phyloP scores from a whole-genome alignment of 2,888 invertebrate species.

The Palloptera scutellata region DNA sequence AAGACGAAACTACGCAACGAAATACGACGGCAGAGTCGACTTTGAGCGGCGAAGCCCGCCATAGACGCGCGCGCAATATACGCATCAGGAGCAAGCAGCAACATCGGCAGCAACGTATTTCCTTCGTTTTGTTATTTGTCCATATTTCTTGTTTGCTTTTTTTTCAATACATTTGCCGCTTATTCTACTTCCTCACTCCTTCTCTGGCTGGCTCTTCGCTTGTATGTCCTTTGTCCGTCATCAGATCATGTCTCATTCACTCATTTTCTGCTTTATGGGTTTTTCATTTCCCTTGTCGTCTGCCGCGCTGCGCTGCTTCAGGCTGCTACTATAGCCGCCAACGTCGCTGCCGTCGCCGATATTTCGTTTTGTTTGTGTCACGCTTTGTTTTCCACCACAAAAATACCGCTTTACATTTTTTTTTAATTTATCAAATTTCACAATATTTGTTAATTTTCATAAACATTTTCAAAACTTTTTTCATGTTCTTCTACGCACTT shows the following conservation, averaged over 20 bases:
- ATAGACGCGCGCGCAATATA: too few relatives aligned
- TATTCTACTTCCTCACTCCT: too few relatives aligned
- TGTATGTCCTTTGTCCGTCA: too few relatives aligned
- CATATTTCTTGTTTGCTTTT: too few relatives aligned
- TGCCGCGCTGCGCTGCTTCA: not conserved
- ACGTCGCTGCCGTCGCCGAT: not conserved
- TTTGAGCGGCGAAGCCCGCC: too few relatives aligned
- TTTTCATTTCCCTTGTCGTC: not conserved
- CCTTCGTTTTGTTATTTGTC: too few relatives aligned
- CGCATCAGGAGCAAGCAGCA: too few relatives aligned
- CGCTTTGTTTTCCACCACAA: conserved; percentile 18
- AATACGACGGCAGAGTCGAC: too few relatives aligned
- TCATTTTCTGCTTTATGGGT: conserved; percentile 6
- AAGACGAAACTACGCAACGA: too few relatives aligned
- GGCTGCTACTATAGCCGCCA: not conserved
- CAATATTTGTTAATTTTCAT: conserved; percentile 4
- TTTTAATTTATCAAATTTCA: conserved; percentile 10
- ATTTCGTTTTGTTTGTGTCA: conserved; percentile 1
- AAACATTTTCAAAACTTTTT: not conserved
- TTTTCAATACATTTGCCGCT: too few relatives aligned
- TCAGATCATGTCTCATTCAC: not conserved
- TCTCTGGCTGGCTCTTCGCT: too few relatives aligned
- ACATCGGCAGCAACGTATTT: too few relatives aligned
- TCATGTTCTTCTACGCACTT: not conserved
- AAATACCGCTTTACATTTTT: conserved; percentile 13